phyloP scores from a whole-genome alignment of 2,888 invertebrate species.

The Phyto melanocephala region DNA sequence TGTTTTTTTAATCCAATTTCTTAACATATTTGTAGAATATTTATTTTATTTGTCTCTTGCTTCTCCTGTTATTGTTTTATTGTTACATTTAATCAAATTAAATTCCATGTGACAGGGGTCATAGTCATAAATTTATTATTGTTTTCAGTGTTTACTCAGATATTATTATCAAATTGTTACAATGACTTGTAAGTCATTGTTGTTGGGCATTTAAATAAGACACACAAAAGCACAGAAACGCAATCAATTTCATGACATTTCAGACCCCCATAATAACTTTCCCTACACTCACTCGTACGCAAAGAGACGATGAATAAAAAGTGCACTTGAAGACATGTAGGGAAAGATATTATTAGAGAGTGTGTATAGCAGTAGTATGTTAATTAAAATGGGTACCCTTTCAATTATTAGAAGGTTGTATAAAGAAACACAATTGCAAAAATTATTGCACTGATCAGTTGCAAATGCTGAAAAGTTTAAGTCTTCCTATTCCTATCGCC shows the following conservation, averaged over 20 bases:
- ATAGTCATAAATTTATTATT: conserved; percentile 22
- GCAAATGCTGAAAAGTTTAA: too few species aligned
- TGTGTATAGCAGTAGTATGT: conserved; percentile 25
- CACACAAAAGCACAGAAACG: not conserved
- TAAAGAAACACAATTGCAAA: too few species aligned
- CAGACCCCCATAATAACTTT: not conserved
- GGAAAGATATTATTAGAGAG: conserved; percentile 29
- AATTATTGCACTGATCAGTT: too few species aligned
- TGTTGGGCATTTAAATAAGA: not conserved
- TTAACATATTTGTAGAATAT: not conserved
- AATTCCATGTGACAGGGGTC: conserved; percentile 40
- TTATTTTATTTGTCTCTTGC: not conserved
- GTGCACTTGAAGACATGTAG: not conserved
- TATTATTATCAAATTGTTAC: conserved; percentile 50
- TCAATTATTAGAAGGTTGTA: conserved; percentile 30
- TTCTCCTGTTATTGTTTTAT: not conserved
- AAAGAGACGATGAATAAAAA: not conserved
- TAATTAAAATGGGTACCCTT: conserved; percentile 54
- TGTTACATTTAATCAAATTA: conserved; percentile 48
- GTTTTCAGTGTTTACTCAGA: conserved; percentile 2
- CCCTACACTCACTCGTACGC: not conserved
- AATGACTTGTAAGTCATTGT: conserved; percentile 37
- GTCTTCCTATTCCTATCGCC: too few species aligned
- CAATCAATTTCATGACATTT: conserved; percentile 14
- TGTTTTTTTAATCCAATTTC: not conserved